phyloP scores from a whole-genome alignment of 1,140 invertebrate species.

The Gonioctena quinquepunctata region DNA sequence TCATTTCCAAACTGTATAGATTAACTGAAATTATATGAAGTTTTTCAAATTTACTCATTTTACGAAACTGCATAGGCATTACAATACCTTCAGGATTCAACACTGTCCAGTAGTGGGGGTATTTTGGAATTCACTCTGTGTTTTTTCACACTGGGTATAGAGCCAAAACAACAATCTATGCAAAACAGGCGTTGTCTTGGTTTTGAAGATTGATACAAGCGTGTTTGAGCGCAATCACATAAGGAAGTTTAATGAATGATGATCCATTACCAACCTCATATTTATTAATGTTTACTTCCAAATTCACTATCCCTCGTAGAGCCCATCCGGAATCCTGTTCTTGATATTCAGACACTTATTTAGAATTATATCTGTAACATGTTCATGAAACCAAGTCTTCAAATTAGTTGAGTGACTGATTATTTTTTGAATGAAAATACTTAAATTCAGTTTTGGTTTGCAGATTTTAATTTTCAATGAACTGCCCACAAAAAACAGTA shows the following conservation, averaged over 20 bases:
- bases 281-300: constrained; percentile 26
- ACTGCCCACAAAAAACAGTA: constrained; percentile 10
- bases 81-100: too few species aligned
- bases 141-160: too few species aligned
- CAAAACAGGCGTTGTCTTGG: too few species aligned
- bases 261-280: constrained; percentile 45
- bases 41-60: too few species aligned
- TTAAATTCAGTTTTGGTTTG: not conserved
- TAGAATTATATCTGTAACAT: not conserved
- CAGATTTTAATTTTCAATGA: not conserved
- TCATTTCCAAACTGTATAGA: too few species aligned
- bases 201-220: constrained; percentile 54
- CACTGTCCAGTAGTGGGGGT: too few species aligned
- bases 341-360: constrained; percentile 19
- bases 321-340: constrained; percentile 27
- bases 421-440: constrained; percentile 9
- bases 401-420: not conserved
- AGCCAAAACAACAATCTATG: too few species aligned
- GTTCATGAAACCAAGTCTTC: not conserved
- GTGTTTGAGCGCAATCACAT: constrained; percentile 44
- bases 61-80: too few species aligned
- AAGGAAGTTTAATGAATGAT: constrained; percentile 47
- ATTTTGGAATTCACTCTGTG: too few species aligned
- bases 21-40: too few species aligned
- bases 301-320: constrained; percentile 12